Evolutionary conservation across 2,113 vertebrate species (phyloP).

Genomic region (Ophiodon elongatus): DNA sequence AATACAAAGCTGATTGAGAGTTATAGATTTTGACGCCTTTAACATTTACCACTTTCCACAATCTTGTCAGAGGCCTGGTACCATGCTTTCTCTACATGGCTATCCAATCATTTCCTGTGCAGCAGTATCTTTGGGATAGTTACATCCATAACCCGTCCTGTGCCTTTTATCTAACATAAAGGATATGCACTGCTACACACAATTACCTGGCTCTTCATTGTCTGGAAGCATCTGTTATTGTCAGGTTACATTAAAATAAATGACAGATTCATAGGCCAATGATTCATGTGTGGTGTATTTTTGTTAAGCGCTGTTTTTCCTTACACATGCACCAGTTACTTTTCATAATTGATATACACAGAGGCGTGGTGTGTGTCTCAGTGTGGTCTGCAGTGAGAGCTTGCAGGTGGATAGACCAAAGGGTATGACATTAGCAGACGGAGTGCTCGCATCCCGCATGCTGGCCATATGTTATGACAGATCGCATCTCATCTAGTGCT

Average conservation of each 20-base stretch:
- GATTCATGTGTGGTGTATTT: background rate
- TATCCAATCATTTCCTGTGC: background rate
- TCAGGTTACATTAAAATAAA: background rate
- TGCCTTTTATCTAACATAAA: background rate
- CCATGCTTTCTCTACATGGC: background rate
- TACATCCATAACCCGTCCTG: background rate
- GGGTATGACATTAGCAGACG: constrained; percentile 69
- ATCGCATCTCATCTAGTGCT: constrained; percentile 48
- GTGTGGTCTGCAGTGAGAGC: constrained; percentile 24
- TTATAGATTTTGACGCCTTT: background rate
- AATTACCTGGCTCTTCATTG: background rate
- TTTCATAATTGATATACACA: background rate
- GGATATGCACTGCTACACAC: background rate
- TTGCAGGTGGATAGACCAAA: constrained; percentile 58
- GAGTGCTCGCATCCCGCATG: constrained; percentile 46
- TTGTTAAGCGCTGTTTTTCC: background rate
- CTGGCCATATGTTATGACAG: constrained; percentile 70
- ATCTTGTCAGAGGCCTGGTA: background rate
- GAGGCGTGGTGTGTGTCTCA: constrained; percentile 1
- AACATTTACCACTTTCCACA: background rate
- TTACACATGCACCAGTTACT: background rate
- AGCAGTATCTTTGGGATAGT: background rate
- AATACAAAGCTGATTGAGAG: background rate
- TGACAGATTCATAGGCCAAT: background rate
- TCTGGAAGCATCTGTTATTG: background rate